A percentile compares a stretch with the other conserved stretches of the same genome.
Evolutionary conservation across 2,888 invertebrate species (phyloP).

Genomic region (Drosophila infuscata): DNA sequence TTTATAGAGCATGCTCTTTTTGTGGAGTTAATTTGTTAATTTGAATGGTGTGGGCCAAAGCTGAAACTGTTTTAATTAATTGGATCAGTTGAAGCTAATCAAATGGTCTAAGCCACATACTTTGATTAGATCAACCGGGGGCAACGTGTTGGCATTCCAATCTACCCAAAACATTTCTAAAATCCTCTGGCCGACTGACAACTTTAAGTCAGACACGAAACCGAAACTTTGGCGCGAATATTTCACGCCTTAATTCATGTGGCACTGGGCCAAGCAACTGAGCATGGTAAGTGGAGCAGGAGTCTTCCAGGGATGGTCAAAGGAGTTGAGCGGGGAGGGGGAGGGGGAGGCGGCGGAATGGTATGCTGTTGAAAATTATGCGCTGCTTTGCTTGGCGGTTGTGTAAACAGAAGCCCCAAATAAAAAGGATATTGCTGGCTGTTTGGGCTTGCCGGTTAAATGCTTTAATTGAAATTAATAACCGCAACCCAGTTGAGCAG

Average conservation of each 20-base stretch:
- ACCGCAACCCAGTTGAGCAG: conserved; percentile 70
- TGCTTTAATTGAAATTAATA: conserved; percentile 83
- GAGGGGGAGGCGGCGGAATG: not conserved
- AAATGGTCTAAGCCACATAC: conserved; percentile 24
- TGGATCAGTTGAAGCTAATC: conserved; percentile 27
- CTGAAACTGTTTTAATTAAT: conserved; percentile 45
- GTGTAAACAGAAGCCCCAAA: conserved; percentile 69
- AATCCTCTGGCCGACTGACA: not conserved
- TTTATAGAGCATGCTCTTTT: not conserved
- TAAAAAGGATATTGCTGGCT: conserved; percentile 63
- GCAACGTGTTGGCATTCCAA: not conserved
- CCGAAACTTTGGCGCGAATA: conserved; percentile 50
- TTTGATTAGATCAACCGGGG: conserved; percentile 29
- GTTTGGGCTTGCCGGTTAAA: conserved; percentile 74
- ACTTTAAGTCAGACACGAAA: conserved; percentile 23
- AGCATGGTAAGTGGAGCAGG: conserved; percentile 8
- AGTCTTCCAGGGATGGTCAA: not conserved
- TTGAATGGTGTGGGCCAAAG: not conserved
- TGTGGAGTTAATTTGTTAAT: not conserved
- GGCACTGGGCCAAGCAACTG: conserved; percentile 41
- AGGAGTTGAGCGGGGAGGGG: not conserved
- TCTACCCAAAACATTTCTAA: not conserved
- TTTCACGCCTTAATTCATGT: conserved; percentile 79
- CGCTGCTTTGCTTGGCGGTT: conserved; percentile 58
- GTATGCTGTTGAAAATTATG: conserved; percentile 53